Conservation (phyloP, 2,113 vertebrate species). For the Fulmarus glacialis region DNA sequence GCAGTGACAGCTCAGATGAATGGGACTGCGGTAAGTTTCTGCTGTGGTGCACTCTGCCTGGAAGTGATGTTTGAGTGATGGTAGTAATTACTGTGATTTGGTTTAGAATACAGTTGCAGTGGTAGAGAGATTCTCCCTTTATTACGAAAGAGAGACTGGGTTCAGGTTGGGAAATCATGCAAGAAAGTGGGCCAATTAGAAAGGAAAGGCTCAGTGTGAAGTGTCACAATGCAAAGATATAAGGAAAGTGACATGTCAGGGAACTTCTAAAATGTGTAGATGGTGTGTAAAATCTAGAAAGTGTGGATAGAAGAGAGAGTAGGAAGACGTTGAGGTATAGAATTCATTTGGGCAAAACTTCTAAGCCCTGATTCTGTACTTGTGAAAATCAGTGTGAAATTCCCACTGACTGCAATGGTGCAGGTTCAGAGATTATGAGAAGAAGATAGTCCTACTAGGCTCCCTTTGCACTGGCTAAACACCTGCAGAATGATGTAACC, state of each 20-base stretch:
- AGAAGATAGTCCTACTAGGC: neutral
- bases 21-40: constrained; percentile 90
- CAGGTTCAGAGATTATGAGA: neutral
- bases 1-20: constrained; percentile 92
- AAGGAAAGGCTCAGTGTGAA: neutral
- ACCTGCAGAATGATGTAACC: neutral
- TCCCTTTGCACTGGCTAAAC: neutral
- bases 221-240: neutral
- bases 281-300: neutral
- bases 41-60: neutral
- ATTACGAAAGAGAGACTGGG: neutral
- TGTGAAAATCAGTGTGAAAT: neutral
- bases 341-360: neutral
- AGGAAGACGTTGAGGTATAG: fast-evolving
- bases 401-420: neutral
- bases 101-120: neutral
- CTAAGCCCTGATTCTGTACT: neutral
- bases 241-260: neutral
- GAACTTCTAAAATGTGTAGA: neutral
- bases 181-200: neutral
- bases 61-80: neutral
- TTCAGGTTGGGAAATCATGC: neutral
- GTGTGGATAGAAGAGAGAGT: neutral
- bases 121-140: neutral
- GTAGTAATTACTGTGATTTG: neutral